Base-by-base conservation (phyloP, 2,113 vertebrate species). In the Equus przewalskii region DNA sequence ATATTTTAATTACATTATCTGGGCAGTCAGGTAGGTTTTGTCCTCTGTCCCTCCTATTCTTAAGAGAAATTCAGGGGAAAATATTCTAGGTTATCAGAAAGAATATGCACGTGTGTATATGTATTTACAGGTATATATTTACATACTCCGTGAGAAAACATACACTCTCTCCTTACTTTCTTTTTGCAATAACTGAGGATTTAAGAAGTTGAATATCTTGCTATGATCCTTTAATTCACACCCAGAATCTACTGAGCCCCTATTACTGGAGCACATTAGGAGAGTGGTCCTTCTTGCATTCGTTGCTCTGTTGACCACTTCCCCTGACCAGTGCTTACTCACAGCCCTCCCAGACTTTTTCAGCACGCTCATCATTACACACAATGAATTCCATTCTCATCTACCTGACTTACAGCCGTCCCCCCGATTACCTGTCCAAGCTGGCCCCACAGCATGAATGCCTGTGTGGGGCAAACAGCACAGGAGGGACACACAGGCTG, bases 51-150 rank as follows among this genome's bases (percentile, higher is more conserved):
- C 84, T n/a, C 13, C 64, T 89, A 93, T 70, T 96, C 36, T 83
- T 94, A 79, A 69, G 49, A 69, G 67, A 81, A 95, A 79, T 58
- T 75, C 18, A 69, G 78, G 70, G 21, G 11, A 89, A 91, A 83
- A 56, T 67, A 70, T 79, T 95, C 44, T 67, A 82, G 44, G 10
- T 85, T 85, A 60, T 62, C 5, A 81, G n/a, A 81, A 92, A 67
- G 41, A 75, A 60, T 8, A 21, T 76, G 19, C 56, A 5, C 36
- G 6, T 8, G 3, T 72, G 4, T 64, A 4, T 30, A 1, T 54
- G n/a, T 49, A 49, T 30, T 51, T 65, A 28, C 3, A 46, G 30
- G 72, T 86, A 10, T 33, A 64, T 19, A 30, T 81, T 62, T 51
- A 51, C 30, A 3, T 58, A 64, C 19, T 89, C 33, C 30, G 9